phyloP scores from a whole-genome alignment of 1,140 invertebrate genomes.

The Plodia interpunctella region DNA sequence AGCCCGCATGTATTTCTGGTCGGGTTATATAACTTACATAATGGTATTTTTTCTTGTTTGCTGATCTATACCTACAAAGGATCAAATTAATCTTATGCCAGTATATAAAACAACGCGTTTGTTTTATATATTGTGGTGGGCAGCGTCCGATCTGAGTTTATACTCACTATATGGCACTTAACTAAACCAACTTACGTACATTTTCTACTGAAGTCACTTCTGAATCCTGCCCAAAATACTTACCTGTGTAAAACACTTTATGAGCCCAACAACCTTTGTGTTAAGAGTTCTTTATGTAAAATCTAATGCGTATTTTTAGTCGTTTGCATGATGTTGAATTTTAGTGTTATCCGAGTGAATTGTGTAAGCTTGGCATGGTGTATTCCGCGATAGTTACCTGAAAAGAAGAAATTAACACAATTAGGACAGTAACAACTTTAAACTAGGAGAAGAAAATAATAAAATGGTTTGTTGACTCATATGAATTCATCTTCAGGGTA shows the following conservation, averaged over 20 bases:
- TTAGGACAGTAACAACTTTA: background rate
- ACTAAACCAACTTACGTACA: background rate
- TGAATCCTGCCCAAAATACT: background rate
- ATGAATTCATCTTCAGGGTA: no score
- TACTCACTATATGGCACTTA: background rate
- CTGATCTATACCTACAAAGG: no score
- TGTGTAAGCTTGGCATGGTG: no score
- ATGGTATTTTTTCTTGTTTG: no score
- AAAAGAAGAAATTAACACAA: background rate
- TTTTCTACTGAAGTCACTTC: background rate
- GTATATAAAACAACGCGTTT: no score
- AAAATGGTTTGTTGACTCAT: no score
- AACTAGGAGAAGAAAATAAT: background rate
- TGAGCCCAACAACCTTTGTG: background rate
- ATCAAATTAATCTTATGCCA: no score
- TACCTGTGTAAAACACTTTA: background rate
- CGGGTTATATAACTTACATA: no score
- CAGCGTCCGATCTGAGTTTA: no score
- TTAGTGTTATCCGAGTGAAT: background rate
- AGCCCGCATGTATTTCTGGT: no score
- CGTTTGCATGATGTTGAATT: background rate
- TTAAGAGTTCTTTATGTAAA: background rate
- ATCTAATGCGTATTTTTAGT: background rate
- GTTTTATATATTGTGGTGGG: no score
- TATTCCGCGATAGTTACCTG: background rate